Base-by-base conservation (phyloP, 2,888 invertebrate species). In the Enchytraeus crypticus region DNA sequence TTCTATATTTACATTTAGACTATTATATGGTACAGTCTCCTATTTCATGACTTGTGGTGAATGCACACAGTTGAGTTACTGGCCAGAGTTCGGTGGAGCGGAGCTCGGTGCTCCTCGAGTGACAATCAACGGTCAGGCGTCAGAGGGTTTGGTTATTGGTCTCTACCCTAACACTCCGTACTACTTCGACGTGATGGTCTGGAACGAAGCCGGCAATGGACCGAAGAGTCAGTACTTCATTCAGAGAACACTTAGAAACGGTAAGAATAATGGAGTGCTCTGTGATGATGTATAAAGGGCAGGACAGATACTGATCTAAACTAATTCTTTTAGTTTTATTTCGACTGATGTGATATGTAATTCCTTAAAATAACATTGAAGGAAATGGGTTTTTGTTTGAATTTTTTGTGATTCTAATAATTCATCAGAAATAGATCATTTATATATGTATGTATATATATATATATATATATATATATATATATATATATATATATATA, bases 161-260 rank as follows among this genome's bases (percentile, higher is more conserved):
- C 82, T 97, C 54, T 87, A 89, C 72, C 92, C 93, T 0, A 88
- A 95, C 77, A 92, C 89, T 0, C 89, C 92, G 75, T 97, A 96
- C 80, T 88, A 84, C 73, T 91, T 95, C 0, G 71, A 91, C 83
- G 88, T 90, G 1, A 93, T 93, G 91, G 93, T 91, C 0, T 95
- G 90, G 74, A 96, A 95, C 82, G 86, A 89, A 0, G 95, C 95
- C 2, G 95, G 96, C 1, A 93, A 93, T 79, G 95, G 96, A 3
- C 92, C 92, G 0, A 93, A 95, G 77, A 92, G 92, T 81, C 92
- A 95, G 82, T 84, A 89, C 46, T 90, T 85, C 76, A 81, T 88
- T 66, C 86, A 77, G 60, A 70, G 74, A 51, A 80, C 80, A 1
- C 76, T 75, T 59, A 75, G 77, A 68, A 69, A 70, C 55, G 75